Evolutionary conservation across 2,113 vertebrate species (phyloP).

Genomic region (Galeopterus variegatus): DNA sequence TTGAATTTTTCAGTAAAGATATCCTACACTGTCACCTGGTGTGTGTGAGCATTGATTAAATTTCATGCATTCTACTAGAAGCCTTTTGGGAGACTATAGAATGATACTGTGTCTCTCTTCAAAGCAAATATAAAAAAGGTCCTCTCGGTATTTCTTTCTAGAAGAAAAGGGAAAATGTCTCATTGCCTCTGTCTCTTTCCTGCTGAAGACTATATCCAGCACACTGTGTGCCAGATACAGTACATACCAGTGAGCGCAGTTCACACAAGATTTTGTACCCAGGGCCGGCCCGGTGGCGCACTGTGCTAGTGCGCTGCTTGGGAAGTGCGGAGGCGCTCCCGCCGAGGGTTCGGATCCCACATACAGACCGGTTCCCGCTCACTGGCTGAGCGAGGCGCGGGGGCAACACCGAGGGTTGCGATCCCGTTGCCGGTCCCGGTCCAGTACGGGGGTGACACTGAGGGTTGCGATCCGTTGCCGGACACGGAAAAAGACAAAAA

Average conservation of each 20-base stretch:
- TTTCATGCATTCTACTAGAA: not conserved
- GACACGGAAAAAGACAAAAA: no score
- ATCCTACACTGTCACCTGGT: not conserved
- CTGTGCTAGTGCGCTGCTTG: no score
- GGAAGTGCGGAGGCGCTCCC: no score
- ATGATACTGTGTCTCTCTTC: not conserved
- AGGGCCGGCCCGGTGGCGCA: no score
- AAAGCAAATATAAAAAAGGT: constrained; percentile 16
- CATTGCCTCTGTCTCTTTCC: not conserved
- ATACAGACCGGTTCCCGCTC: no score
- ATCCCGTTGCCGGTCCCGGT: no score
- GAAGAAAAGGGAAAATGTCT: not conserved
- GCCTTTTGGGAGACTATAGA: not conserved
- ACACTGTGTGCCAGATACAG: not conserved
- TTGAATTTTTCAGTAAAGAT: not conserved
- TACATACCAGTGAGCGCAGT: not conserved
- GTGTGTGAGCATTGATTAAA: not conserved
- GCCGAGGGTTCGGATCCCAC: no score
- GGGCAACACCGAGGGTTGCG: no score
- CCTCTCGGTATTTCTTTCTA: not conserved
- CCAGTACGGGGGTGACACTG: no score
- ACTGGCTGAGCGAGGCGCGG: no score
- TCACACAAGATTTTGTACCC: not conserved
- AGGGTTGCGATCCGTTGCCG: no score
- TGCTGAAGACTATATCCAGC: not conserved